Evolutionary conservation across 2,797 vertebrate genomes (phyloP).

Genomic region (Tokudaia muenninki): DNA sequence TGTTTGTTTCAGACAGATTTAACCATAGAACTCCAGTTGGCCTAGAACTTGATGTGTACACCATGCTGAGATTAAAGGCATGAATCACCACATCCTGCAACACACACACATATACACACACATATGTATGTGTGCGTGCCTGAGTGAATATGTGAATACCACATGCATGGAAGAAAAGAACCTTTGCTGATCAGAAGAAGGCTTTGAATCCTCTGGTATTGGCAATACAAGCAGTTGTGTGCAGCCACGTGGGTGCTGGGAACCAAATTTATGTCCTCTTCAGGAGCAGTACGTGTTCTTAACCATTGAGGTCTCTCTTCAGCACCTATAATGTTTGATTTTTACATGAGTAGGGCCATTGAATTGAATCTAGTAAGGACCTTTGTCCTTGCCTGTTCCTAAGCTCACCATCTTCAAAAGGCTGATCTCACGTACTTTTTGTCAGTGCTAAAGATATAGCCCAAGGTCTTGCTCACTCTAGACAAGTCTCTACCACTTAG

Average conservation of each 20-base stretch:
- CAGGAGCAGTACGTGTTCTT: background rate
- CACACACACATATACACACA: background rate
- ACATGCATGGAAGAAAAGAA: background rate
- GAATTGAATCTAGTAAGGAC: background rate
- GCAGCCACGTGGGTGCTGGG: background rate
- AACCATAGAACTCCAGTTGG: background rate
- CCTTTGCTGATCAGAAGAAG: background rate
- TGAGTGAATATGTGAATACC: background rate
- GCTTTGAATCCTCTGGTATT: background rate
- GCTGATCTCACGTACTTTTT: background rate
- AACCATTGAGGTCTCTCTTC: background rate
- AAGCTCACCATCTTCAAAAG: constrained; percentile 13
- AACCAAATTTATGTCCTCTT: background rate
- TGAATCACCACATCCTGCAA: background rate
- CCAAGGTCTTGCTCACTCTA: background rate
- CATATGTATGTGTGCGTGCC: background rate
- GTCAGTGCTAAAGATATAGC: background rate
- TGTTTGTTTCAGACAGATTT: background rate
- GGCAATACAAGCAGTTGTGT: background rate
- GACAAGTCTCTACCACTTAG: background rate
- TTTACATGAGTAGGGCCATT: background rate
- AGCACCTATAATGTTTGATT: background rate
- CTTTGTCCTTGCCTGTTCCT: background rate
- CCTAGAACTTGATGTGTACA: background rate
- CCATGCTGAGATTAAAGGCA: background rate